Conservation (phyloP, 2,113 vertebrate genomes). For the Xyliphius kryptos region DNA sequence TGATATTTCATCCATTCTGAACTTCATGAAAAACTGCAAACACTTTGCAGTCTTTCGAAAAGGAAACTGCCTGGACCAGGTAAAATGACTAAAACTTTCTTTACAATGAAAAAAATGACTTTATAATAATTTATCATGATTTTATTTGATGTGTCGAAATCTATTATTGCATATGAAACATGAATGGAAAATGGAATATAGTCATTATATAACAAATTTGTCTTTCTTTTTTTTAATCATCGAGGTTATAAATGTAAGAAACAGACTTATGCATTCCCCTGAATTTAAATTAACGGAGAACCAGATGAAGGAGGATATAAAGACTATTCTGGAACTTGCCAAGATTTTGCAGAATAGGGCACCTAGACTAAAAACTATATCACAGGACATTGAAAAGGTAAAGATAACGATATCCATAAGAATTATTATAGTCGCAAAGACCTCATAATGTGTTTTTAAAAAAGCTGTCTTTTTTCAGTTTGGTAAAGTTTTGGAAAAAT, state of each 20-base stretch:
- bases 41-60: conserved; percentile 25
- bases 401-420: background rate
- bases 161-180: too few relatives aligned
- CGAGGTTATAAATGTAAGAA: conserved; percentile 45
- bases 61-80: background rate
- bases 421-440: background rate
- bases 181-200: background rate
- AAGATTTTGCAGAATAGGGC: background rate
- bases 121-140: background rate
- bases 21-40: conserved; percentile 40
- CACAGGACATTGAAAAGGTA: conserved; percentile 40
- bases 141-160: too few relatives aligned
- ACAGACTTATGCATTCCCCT: conserved; percentile 49
- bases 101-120: background rate
- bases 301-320: conserved; percentile 13
- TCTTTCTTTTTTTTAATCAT: background rate
- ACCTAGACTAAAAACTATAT: conserved; percentile 24
- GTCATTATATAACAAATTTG: background rate
- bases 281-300: conserved; percentile 34
- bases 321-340: conserved; percentile 21
- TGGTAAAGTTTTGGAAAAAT: conserved; percentile 14
- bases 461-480: conserved; percentile 14
- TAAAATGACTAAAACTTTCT: background rate
- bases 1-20: conserved; percentile 48
- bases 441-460: background rate